Evolutionary conservation across 2,888 invertebrate genomes (phyloP).

Genomic region (Arctia plantaginis): DNA sequence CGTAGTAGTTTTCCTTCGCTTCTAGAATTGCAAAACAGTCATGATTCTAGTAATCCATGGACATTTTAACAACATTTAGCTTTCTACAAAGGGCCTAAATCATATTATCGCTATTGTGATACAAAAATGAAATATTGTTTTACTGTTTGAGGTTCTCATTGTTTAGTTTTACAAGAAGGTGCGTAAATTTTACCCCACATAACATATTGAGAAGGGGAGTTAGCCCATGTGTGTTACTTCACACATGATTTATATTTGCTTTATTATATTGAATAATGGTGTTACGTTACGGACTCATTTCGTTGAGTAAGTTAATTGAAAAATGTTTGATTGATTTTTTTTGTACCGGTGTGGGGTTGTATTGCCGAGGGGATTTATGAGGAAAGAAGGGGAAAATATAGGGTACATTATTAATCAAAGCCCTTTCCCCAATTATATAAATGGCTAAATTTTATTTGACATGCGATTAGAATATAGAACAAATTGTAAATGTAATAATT

Average conservation of each 20-base stretch:
- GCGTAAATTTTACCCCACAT: constrained; percentile 31
- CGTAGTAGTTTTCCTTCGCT: too few relatives aligned
- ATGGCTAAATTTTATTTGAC: neutral
- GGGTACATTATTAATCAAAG: constrained; percentile 8
- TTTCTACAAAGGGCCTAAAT: too few relatives aligned
- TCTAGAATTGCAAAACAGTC: too few relatives aligned
- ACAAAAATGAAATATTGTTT: neutral
- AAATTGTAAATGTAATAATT: neutral
- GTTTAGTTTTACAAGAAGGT: constrained; percentile 8
- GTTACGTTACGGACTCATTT: constrained; percentile 30
- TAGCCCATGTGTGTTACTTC: constrained; percentile 56
- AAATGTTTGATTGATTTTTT: constrained; percentile 29
- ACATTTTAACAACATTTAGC: too few relatives aligned
- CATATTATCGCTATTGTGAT: neutral
- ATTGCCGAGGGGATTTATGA: neutral
- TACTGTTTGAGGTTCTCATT: neutral
- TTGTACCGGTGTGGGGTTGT: constrained; percentile 14
- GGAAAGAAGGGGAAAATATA: neutral
- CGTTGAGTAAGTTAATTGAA: constrained; percentile 34
- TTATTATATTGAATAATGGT: constrained; percentile 34
- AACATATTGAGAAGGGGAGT: constrained; percentile 42
- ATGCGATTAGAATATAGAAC: neutral
- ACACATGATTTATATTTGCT: constrained; percentile 55
- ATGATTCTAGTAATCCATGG: too few relatives aligned
- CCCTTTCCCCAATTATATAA: neutral